phyloP scores from a whole-genome alignment of 2,888 invertebrate genomes.

The Cheilosia vulpina region DNA sequence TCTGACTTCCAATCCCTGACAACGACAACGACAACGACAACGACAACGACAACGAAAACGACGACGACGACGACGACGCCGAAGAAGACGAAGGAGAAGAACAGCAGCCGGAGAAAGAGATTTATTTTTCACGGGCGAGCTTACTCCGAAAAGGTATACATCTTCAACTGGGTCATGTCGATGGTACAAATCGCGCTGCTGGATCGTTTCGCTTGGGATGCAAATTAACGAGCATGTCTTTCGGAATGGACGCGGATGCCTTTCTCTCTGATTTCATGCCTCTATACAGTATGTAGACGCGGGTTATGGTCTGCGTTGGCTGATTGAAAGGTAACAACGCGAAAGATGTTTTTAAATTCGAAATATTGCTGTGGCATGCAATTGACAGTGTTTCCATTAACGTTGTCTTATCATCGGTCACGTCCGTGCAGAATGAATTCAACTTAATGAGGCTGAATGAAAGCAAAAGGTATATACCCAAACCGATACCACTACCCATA shows the following conservation, averaged over 20 bases:
- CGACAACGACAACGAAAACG: not conserved
- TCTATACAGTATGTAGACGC: constrained; percentile 9
- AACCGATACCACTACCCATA: too few relatives aligned
- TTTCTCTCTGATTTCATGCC: constrained; percentile 56
- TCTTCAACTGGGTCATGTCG: constrained; percentile 74
- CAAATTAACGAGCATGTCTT: constrained; percentile 73
- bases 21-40: not conserved
- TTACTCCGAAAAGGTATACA: constrained; percentile 12
- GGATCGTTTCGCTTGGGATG: constrained; percentile 60
- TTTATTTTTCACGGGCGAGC: constrained; percentile 64
- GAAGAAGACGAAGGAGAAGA: not conserved
- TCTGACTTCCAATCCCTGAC: constrained; percentile 3
- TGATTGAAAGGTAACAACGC: constrained; percentile 69
- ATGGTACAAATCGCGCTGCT: constrained; percentile 55
- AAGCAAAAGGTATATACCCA: constrained; percentile 2
- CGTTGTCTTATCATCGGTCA: constrained; percentile 45
- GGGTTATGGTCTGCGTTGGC: constrained; percentile 33
- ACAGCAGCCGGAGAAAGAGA: constrained; percentile 54
- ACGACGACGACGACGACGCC: not conserved
- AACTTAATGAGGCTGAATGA: constrained; percentile 35
- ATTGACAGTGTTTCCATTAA: constrained; percentile 54
- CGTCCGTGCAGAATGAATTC: constrained; percentile 40
- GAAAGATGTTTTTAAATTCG: constrained; percentile 49
- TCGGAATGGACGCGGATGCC: constrained; percentile 54
- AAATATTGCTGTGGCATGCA: constrained; percentile 33